Conservation (phyloP, 2,888 invertebrate genomes). For the Adineta ricciae region DNA sequence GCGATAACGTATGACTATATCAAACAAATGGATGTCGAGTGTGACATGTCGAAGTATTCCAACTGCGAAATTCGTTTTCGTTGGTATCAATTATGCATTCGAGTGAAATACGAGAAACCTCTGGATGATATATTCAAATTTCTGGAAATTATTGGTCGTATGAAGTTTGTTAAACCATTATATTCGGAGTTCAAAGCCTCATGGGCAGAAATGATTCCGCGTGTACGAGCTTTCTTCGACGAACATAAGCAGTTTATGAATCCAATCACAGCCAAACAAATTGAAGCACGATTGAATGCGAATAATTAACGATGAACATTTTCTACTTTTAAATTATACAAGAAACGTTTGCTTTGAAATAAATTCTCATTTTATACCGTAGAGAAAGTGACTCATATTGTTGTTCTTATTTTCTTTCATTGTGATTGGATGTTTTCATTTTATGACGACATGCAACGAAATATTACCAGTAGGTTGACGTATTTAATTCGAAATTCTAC, state of each 20-base stretch:
- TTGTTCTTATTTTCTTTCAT: too few relatives aligned
- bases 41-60: background rate
- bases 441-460: too few relatives aligned
- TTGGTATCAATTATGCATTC: constrained; percentile 29
- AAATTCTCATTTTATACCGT: background rate
- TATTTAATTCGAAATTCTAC: too few relatives aligned
- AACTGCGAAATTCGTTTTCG: constrained; percentile 34
- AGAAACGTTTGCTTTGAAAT: too few relatives aligned
- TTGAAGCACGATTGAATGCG: background rate
- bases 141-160: constrained; percentile 30
- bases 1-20: background rate
- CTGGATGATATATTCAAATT: constrained; percentile 23
- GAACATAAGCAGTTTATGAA: background rate
- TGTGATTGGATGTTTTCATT: too few relatives aligned
- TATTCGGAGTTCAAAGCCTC: constrained; percentile 21
- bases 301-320: background rate
- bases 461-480: too few relatives aligned
- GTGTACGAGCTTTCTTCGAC: background rate
- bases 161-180: constrained; percentile 33
- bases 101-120: constrained; percentile 25
- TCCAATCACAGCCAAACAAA: background rate
- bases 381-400: too few relatives aligned
- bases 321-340: background rate
- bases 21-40: background rate
- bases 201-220: background rate